These are phyloP conservation scores for Aleiodes alternator DNA, from an alignment of 2,888 invertebrate genomes.

Conservation along the genomic window DNA sequence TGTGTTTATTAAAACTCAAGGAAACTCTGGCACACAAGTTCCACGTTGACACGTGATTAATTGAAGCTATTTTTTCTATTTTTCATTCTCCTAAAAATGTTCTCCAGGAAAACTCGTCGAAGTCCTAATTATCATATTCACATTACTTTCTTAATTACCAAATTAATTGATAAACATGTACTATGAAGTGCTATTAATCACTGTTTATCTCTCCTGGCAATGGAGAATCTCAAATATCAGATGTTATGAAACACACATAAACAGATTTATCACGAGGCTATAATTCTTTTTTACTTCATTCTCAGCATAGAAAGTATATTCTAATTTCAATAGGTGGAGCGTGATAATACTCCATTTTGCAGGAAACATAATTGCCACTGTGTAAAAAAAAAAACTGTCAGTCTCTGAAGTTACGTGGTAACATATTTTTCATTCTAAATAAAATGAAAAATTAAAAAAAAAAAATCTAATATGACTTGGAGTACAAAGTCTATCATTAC, in stretches of 20 bases:
- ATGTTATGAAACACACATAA: constrained; percentile 11
- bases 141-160: not conserved
- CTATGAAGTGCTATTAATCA: constrained; percentile 1
- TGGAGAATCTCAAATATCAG: constrained; percentile 10
- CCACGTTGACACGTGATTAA: constrained; percentile 21
- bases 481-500: constrained; percentile 14
- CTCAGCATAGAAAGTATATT: constrained; percentile 14
- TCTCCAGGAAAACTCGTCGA: not conserved
- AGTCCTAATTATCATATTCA: not conserved
- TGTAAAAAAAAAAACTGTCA: not conserved
- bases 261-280: constrained; percentile 7
- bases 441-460: not conserved
- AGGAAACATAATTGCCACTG: constrained; percentile 2
- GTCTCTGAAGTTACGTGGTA: not conserved
- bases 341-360: constrained; percentile 12
- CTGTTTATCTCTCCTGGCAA: not conserved
- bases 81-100: not conserved
- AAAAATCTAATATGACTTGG: constrained; percentile 15
- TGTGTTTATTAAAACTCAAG: constrained; percentile 35
- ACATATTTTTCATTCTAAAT: not conserved
- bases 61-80: constrained; percentile 18
- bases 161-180: not conserved
- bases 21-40: constrained; percentile 19
- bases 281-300: constrained; percentile 5
- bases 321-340: constrained; percentile 17